These are phyloP conservation scores for Mnemiopsis leidyi DNA, from an alignment of 37 sponge, comb jelly and placozoan species.

Conservation along the genomic window DNA sequence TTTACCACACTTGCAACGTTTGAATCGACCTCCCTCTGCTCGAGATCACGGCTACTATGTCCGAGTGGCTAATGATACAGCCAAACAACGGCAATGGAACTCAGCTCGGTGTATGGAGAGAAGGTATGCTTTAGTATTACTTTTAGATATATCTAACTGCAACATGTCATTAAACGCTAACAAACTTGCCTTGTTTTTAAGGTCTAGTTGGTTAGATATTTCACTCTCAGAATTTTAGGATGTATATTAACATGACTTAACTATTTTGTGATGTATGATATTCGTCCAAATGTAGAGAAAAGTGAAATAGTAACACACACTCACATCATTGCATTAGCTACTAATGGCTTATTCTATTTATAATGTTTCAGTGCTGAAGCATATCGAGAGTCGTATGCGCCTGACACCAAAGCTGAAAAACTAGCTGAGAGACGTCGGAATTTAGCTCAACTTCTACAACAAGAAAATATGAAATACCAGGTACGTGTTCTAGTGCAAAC, in stretches of 20 bases:
- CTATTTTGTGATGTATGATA: too few species aligned
- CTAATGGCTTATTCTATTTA: too few species aligned
- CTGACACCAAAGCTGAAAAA: constrained; percentile 13
- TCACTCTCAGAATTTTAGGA: too few species aligned
- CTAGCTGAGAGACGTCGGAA: constrained; percentile 27
- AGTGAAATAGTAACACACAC: too few species aligned
- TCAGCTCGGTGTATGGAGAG: constrained; percentile 27
- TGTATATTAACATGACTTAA: too few species aligned
- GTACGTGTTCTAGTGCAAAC: neutral
- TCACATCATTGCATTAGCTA: too few species aligned
- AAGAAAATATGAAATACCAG: constrained; percentile 25
- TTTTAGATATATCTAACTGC: too few species aligned
- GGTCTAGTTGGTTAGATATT: too few species aligned
- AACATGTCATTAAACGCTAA: too few species aligned
- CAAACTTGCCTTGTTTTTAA: too few species aligned
- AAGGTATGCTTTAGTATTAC: neutral
- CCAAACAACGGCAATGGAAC: constrained; percentile 55
- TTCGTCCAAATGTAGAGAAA: too few species aligned
- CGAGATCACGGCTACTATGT: constrained; percentile 30
- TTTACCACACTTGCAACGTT: neutral
- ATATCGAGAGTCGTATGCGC: neutral
- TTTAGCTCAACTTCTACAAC: constrained; percentile 19
- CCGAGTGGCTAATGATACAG: neutral
- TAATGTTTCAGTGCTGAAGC: constrained; percentile 46
- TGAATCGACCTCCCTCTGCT: neutral